Conservation (phyloP, 1,140 invertebrate genomes). For the Drosophila triauraria region DNA sequence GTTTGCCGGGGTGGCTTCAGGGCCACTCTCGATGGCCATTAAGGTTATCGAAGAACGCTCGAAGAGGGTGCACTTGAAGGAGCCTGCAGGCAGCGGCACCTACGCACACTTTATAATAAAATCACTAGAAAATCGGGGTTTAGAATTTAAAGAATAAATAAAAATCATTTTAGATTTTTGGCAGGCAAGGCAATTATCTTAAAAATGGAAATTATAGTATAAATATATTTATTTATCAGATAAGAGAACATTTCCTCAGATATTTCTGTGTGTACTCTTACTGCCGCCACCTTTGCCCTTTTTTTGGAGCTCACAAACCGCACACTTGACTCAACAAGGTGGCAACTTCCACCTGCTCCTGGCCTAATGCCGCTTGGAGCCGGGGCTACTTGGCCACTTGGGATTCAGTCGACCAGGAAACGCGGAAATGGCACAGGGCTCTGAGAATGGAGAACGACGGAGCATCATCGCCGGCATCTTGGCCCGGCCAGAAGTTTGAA, state of each 20-base stretch:
- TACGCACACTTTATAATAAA: conserved; percentile 8
- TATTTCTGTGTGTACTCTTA: not conserved
- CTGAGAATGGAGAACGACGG: conserved; percentile 13
- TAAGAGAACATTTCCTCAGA: not conserved
- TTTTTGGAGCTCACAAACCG: conserved; percentile 59
- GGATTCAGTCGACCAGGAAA: conserved; percentile 72
- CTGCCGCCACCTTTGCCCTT: conserved; percentile 42
- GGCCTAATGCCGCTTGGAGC: conserved; percentile 29
- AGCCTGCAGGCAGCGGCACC: conserved; percentile 22
- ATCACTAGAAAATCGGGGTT: not conserved
- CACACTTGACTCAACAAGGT: conserved; percentile 77
- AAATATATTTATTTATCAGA: too few species aligned
- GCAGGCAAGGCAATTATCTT: too few species aligned
- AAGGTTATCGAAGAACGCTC: conserved; percentile 78
- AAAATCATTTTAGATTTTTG: not conserved
- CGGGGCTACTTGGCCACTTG: conserved; percentile 46
- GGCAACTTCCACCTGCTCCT: conserved; percentile 52
- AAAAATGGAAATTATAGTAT: too few species aligned
- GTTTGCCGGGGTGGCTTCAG: conserved; percentile 11
- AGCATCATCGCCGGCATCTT: conserved; percentile 35
- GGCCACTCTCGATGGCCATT: conserved; percentile 74
- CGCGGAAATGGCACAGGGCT: conserved; percentile 64
- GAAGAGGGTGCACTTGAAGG: conserved; percentile 65
- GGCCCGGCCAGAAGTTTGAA: conserved; percentile 63
- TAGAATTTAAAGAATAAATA: not conserved